phyloP scores from a whole-genome alignment of 2,888 invertebrate species.

The Argyra leucocephala region DNA sequence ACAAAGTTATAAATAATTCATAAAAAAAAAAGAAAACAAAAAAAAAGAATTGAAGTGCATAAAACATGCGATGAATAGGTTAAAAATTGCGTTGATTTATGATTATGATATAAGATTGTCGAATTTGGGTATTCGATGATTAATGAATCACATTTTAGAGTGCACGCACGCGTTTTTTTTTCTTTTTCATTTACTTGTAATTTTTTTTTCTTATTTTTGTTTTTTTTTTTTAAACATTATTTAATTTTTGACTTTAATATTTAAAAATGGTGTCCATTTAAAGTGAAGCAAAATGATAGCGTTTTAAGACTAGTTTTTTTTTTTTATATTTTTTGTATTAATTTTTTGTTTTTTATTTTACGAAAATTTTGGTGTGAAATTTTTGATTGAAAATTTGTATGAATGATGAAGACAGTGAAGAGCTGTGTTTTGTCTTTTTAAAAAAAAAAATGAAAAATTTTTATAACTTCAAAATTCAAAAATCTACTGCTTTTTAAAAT shows the following conservation, averaged over 20 bases:
- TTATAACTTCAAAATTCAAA: too few species aligned
- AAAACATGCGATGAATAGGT: slow-evolving; percentile 6
- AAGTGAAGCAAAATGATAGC: not conserved
- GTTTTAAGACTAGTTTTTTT: not conserved
- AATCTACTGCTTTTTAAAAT: too few species aligned
- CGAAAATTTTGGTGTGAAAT: too few species aligned
- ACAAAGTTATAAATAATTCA: not conserved
- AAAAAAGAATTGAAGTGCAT: not conserved
- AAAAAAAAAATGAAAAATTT: too few species aligned
- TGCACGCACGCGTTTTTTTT: not conserved
- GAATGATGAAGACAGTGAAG: too few species aligned
- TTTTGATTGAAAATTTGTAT: too few species aligned
- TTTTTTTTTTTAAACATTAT: not conserved
- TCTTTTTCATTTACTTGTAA: not conserved
- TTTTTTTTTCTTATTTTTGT: not conserved
- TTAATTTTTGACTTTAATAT: not conserved
- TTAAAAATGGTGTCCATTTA: not conserved
- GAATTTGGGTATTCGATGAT: slow-evolving; percentile 6
- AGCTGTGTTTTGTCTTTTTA: too few species aligned
- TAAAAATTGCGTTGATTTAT: slow-evolving; percentile 1
- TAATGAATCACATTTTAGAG: slow-evolving; percentile 6
- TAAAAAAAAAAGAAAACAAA: not conserved
- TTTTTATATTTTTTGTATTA: not conserved
- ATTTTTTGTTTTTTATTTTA: too few species aligned
- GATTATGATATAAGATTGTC: slow-evolving; percentile 3